Percentiles rank a stretch among this genome's conserved stretches.
These are phyloP conservation scores for Channallabes apus DNA, from an alignment of 2,797 vertebrate genomes.

Conservation along the genomic window DNA sequence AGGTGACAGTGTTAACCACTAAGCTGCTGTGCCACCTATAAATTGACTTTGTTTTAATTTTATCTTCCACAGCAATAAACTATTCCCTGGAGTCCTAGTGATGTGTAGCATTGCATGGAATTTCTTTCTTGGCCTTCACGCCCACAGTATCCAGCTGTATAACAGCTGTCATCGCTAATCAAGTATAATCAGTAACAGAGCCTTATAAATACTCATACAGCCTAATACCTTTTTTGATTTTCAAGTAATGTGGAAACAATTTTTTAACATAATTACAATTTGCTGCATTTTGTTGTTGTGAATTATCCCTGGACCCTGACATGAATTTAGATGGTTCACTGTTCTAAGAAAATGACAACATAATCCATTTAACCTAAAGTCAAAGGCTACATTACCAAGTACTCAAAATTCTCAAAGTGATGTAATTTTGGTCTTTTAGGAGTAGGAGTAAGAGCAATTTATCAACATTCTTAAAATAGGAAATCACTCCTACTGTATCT, in stretches of 20 bases:
- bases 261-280: background rate
- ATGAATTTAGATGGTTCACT: background rate
- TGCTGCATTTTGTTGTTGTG: background rate
- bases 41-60: background rate
- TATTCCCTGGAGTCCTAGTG: background rate
- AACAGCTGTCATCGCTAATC: background rate
- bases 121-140: background rate
- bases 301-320: background rate
- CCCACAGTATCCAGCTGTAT: background rate
- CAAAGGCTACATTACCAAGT: background rate
- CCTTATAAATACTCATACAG: background rate
- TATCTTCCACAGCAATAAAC: conserved; percentile 17
- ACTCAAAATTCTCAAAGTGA: too few relatives aligned
- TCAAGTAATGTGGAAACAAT: background rate
- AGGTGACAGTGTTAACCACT: too few relatives aligned
- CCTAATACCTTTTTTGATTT: background rate
- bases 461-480: too few relatives aligned
- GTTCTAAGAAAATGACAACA: background rate
- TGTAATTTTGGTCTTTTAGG: too few relatives aligned
- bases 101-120: background rate
- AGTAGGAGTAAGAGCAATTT: too few relatives aligned
- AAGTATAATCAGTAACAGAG: background rate
- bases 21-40: too few relatives aligned
- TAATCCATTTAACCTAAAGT: background rate
- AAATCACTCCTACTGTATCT: too few relatives aligned